These are phyloP conservation scores for Sinonovacula constricta DNA, from an alignment of 1,140 invertebrate species.

Conservation along the genomic window DNA sequence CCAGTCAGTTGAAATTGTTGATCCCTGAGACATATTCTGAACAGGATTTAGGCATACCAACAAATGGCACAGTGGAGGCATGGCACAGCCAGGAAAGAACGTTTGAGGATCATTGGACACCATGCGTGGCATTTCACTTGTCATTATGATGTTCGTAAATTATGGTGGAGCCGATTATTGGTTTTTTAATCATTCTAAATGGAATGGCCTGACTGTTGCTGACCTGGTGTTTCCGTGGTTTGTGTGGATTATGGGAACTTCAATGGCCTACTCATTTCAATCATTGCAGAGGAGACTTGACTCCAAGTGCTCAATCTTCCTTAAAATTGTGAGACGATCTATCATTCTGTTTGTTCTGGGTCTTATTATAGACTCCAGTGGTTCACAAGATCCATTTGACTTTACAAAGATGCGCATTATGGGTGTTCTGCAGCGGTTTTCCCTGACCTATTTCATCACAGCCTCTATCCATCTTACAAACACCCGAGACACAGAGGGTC, in stretches of 20 bases:
- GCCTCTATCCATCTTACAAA: slow-evolving; percentile 83
- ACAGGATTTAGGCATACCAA: slow-evolving; percentile 66
- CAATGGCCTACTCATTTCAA: slow-evolving; percentile 89
- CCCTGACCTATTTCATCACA: slow-evolving; percentile 88
- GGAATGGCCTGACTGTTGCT: slow-evolving; percentile 94
- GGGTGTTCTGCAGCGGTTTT: slow-evolving; percentile 91
- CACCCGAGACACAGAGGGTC: slow-evolving; percentile 23
- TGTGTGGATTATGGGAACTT: slow-evolving; percentile 94
- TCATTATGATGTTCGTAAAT: slow-evolving; percentile 89
- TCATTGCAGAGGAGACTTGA: slow-evolving; percentile 84
- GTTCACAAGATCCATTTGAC: slow-evolving; percentile 44
- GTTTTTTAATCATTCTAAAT: slow-evolving; percentile 92
- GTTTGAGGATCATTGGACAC: slow-evolving; percentile 50
- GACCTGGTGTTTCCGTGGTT: slow-evolving; percentile 97
- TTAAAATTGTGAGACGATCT: slow-evolving; percentile 82
- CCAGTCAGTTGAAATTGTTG: slow-evolving; percentile 21
- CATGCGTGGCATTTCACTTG: slow-evolving; percentile 43
- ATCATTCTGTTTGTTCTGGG: slow-evolving; percentile 78
- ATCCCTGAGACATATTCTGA: slow-evolving; percentile 19
- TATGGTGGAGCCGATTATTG: slow-evolving; percentile 90
- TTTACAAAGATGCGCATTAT: slow-evolving; percentile 83
- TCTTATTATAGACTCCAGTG: slow-evolving; percentile 56
- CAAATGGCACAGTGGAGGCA: slow-evolving; percentile 54
- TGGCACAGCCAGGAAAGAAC: slow-evolving; percentile 30
- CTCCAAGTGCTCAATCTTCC: slow-evolving; percentile 80